A percentile compares a stretch with the other conserved stretches of the same genome.
phyloP scores from a whole-genome alignment of 2,797 vertebrate species.

The Pteropus rufus region DNA sequence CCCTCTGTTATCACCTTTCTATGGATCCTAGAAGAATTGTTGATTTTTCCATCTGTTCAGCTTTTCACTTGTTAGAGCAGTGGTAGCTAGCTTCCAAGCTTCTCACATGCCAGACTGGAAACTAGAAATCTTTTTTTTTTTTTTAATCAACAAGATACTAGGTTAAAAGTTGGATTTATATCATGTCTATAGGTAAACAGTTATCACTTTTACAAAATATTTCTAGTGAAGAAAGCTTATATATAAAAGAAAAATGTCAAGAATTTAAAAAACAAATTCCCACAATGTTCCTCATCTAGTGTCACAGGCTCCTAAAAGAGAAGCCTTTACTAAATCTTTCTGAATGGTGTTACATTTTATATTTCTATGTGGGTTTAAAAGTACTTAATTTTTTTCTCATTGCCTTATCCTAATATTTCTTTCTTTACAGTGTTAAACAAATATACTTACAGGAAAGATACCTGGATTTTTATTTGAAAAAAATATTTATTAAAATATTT shows the following conservation, averaged over 20 bases:
- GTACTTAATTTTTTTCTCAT: not conserved
- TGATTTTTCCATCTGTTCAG: not conserved
- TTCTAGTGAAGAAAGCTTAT: constrained; percentile 5
- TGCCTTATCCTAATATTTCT: not conserved
- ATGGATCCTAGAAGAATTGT: not conserved
- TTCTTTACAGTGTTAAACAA: not conserved
- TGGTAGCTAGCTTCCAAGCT: not conserved
- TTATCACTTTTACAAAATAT: constrained; percentile 22
- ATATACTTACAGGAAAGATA: not conserved
- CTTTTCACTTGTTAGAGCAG: not conserved
- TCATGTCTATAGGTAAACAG: constrained; percentile 10
- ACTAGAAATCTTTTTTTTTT: not conserved
- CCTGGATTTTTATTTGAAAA: not conserved
- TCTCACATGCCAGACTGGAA: not conserved
- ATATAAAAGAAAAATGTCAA: not conserved
- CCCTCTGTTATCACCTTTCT: not conserved
- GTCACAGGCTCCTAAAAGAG: not conserved
- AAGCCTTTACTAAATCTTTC: not conserved
- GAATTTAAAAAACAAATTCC: not conserved
- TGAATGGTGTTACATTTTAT: not conserved
- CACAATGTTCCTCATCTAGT: not conserved
- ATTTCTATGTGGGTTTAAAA: not conserved
- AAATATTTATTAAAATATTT: not conserved
- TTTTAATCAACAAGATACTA: not conserved
- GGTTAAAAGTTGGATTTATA: constrained; percentile 55